Conservation (phyloP, 2,113 vertebrate genomes). For the Ovis aries region ARS-UI_Ramb_v3.0 NC_056080.1:104594501-104595000, state of each 20-base stretch:
- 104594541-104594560: neutral
- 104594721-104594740: conserved; percentile 17
- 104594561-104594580: neutral
- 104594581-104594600: neutral
- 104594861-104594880: neutral
- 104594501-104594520: neutral
- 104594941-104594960: conserved; percentile 31
- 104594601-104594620: neutral
- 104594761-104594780: neutral
- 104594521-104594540: neutral
- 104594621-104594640: neutral
- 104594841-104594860: neutral
- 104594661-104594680: neutral
- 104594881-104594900: conserved; percentile 7
- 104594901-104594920: conserved; percentile 5
- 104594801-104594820: neutral
- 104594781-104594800: neutral
- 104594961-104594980: neutral
- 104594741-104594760: neutral
- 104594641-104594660: neutral
- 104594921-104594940: neutral
- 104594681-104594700: conserved; percentile 12
- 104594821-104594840: neutral
- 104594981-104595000: conserved; percentile 7
- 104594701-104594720: neutral